phyloP scores from a whole-genome alignment of 1,140 invertebrate genomes.

The Aphelenchoides besseyi region DNA sequence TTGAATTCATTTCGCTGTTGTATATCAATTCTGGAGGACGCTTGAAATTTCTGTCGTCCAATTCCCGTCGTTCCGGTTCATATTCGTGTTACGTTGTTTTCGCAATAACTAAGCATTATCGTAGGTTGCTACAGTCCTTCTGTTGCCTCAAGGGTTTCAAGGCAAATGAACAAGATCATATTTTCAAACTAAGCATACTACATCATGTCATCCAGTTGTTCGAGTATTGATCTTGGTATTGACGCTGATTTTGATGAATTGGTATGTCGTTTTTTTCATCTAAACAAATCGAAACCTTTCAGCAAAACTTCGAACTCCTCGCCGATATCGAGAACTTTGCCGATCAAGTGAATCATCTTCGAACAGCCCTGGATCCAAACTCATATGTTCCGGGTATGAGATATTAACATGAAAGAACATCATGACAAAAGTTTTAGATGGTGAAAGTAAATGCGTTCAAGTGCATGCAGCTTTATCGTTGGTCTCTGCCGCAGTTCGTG shows the following conservation, averaged over 20 bases:
- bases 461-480: conserved; percentile 57
- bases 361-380: conserved; percentile 41
- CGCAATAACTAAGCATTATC: too few relatives aligned
- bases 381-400: conserved; percentile 41
- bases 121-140: too few relatives aligned
- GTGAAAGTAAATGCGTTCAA: conserved; percentile 52
- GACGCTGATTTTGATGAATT: conserved; percentile 41
- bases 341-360: conserved; percentile 50
- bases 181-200: too few relatives aligned
- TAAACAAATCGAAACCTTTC: neutral
- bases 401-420: neutral
- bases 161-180: too few relatives aligned
- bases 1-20: too few relatives aligned
- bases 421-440: conserved; percentile 36
- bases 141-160: too few relatives aligned
- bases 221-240: conserved; percentile 40
- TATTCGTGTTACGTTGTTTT: too few relatives aligned
- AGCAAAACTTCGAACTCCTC: conserved; percentile 19
- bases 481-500: conserved; percentile 56
- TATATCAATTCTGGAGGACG: too few relatives aligned
- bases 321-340: conserved; percentile 56
- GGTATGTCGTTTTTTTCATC: conserved; percentile 27
- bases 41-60: too few relatives aligned
- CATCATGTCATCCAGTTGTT: conserved; percentile 45
- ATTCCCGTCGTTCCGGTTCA: too few relatives aligned